Evolutionary conservation across 2,113 vertebrate genomes (phyloP).

Genomic region (Spilogale gracilis): DNA sequence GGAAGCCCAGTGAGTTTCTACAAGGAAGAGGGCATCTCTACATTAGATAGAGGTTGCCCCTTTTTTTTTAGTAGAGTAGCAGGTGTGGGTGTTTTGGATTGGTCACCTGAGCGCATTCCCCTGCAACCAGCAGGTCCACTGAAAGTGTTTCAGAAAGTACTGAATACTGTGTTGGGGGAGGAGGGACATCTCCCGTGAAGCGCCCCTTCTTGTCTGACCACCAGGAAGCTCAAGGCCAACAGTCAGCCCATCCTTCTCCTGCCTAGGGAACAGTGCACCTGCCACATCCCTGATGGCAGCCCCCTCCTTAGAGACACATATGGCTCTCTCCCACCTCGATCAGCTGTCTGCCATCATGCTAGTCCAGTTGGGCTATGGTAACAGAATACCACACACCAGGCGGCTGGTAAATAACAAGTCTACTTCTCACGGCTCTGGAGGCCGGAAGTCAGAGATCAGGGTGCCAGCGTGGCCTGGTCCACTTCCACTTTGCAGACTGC

Average conservation of each 20-base stretch:
- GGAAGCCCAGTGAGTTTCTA: background rate
- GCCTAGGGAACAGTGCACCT: background rate
- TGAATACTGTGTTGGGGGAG: background rate
- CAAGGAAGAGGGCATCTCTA: background rate
- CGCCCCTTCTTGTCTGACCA: background rate
- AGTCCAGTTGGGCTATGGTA: background rate
- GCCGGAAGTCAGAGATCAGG: background rate
- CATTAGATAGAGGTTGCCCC: background rate
- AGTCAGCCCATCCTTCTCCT: background rate
- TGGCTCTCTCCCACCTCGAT: background rate
- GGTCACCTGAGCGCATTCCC: background rate
- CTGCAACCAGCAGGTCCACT: background rate
- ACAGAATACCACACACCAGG: background rate
- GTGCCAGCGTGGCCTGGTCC: fast-evolving
- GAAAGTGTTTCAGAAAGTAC: background rate
- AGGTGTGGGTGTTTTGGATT: too few species aligned
- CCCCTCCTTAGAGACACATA: background rate
- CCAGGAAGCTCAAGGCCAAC: background rate
- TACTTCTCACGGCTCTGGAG: background rate
- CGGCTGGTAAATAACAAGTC: background rate
- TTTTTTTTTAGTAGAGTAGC: background rate
- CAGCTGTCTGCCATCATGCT: too few species aligned
- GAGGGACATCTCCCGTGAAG: background rate
- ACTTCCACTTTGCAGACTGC: fast-evolving
- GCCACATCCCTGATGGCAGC: background rate